Percentiles rank a stretch among this genome's conserved stretches.
These are phyloP conservation scores for Diceros bicornis DNA, from an alignment of 2,797 vertebrate species.

Conservation along the genomic window DNA sequence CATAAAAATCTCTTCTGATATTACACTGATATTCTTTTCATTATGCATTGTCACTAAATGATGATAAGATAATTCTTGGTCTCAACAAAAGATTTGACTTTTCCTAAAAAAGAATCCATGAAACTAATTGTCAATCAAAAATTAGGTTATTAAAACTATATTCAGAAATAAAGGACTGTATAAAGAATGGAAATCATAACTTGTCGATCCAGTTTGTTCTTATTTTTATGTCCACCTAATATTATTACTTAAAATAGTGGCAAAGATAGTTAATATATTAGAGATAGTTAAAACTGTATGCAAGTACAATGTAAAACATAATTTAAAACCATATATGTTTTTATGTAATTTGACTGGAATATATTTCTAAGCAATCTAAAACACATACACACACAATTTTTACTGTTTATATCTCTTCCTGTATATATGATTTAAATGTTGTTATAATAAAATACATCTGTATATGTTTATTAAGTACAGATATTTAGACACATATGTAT, in stretches of 20 bases:
- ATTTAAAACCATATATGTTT: not conserved
- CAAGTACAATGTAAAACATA: not conserved
- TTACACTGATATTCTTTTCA: conserved; percentile 55
- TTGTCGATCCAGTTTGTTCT: not conserved
- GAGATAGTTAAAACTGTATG: not conserved
- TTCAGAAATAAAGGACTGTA: not conserved
- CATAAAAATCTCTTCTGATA: conserved; percentile 61
- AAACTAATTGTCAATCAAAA: conserved; percentile 61
- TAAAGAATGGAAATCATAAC: not conserved
- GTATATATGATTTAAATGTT: not conserved
- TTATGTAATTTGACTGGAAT: not conserved
- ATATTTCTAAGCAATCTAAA: not conserved
- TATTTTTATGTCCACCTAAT: not conserved
- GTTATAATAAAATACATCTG: not conserved
- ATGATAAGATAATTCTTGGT: conserved; percentile 63
- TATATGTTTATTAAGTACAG: not conserved
- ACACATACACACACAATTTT: not conserved
- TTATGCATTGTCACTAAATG: conserved; percentile 61
- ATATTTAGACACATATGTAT: not conserved
- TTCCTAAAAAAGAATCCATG: not conserved
- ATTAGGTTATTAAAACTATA: not conserved
- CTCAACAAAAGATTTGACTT: conserved; percentile 54
- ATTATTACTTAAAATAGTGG: not conserved
- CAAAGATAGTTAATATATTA: not conserved
- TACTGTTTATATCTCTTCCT: not conserved